Evolutionary conservation across 2,113 vertebrate genomes (phyloP).

Genomic region (Otus sunia): DNA sequence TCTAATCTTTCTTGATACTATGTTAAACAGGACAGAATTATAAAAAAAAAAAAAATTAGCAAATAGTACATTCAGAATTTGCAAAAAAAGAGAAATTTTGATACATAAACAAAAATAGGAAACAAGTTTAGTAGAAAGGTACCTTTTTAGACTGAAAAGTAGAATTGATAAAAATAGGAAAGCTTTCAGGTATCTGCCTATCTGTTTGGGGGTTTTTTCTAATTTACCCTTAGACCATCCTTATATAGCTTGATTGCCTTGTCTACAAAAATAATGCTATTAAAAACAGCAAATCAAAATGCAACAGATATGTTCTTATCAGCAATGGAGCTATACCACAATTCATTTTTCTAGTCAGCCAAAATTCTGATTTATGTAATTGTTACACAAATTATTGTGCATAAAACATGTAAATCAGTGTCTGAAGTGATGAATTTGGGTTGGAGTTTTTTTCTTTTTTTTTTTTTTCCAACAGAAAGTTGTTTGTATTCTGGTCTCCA

Average conservation of each 20-base stretch:
- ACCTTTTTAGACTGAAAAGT: not conserved
- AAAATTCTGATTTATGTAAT: not conserved
- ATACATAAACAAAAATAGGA: not conserved
- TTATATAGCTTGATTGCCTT: not conserved
- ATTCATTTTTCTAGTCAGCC: not conserved
- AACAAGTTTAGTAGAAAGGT: not conserved
- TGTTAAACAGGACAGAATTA: not conserved
- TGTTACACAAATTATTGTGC: not conserved
- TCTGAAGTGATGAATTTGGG: not conserved
- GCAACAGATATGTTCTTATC: not conserved
- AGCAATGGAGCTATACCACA: not conserved
- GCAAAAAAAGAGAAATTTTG: not conserved
- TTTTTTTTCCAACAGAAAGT: fast-evolving
- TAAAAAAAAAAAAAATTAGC: not conserved
- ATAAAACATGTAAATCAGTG: not conserved
- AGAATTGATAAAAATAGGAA: not conserved
- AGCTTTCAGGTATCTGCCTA: not conserved
- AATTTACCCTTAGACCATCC: not conserved
- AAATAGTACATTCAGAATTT: not conserved
- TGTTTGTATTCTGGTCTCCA: not conserved
- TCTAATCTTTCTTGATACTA: not conserved
- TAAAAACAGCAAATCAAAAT: not conserved
- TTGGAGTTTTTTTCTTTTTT: too few species aligned
- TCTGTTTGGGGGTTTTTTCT: not conserved
- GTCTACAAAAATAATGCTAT: not conserved